Conservation (phyloP, 2,797 vertebrate genomes). For the Luscinia luscinia region DNA sequence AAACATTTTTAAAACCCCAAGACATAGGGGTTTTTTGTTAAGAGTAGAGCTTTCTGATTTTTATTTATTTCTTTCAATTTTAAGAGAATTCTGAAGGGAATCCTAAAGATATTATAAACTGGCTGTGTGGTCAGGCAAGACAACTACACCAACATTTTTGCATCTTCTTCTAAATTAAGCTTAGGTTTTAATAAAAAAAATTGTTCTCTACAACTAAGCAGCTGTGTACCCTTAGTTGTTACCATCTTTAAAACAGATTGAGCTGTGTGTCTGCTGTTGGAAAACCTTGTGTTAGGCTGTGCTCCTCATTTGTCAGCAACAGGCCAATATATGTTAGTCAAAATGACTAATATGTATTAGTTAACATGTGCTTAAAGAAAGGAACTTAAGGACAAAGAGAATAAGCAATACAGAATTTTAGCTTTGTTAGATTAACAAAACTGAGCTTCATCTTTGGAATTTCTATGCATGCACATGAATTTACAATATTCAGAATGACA, state of each 20-base stretch:
- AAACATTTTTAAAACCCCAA: neutral
- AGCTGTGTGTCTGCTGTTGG: conserved; percentile 13
- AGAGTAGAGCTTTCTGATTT: neutral
- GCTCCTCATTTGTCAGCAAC: neutral
- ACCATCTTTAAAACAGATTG: neutral
- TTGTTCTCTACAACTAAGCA: neutral
- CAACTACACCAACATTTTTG: neutral
- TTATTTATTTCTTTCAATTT: neutral
- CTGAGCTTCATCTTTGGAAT: neutral
- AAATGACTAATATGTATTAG: conserved; percentile 4
- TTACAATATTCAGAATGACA: neutral
- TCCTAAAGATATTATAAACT: neutral
- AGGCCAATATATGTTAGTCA: conserved; percentile 17
- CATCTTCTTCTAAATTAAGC: conserved; percentile 13
- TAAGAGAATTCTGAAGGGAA: neutral
- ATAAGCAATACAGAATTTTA: neutral
- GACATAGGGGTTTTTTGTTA: neutral
- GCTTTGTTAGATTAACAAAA: conserved; percentile 6
- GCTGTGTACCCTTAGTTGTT: neutral
- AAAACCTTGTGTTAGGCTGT: neutral
- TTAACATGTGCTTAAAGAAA: neutral
- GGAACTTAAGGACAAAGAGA: conserved; percentile 17
- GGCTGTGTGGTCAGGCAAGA: neutral
- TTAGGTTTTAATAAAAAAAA: neutral
- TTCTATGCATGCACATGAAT: neutral